These are phyloP conservation scores for Euura lappo DNA, from an alignment of 1,140 invertebrate species.

Conservation along the genomic window DNA sequence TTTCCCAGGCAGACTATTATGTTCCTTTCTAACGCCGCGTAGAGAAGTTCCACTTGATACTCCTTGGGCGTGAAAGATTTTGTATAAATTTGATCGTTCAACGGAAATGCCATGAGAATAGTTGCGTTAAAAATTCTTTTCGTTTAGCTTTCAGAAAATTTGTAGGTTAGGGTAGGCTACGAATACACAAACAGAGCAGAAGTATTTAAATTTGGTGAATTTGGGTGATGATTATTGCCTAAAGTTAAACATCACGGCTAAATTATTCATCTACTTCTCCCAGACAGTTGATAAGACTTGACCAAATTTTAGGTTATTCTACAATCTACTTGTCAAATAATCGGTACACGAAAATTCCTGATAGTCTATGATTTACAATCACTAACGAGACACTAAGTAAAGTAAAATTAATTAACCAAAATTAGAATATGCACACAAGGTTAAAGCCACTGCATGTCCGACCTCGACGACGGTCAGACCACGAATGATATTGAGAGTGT, in stretches of 20 bases:
- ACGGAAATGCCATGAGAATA: constrained; percentile 64
- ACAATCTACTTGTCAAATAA: neutral
- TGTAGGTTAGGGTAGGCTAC: neutral
- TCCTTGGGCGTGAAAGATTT: constrained; percentile 77
- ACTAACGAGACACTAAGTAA: too few relatives aligned
- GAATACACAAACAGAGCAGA: neutral
- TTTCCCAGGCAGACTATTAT: constrained; percentile 86
- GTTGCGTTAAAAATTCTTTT: neutral
- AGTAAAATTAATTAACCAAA: too few relatives aligned
- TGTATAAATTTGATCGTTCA: constrained; percentile 70
- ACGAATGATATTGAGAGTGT: too few relatives aligned
- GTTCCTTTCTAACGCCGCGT: constrained; percentile 78
- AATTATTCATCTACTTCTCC: neutral
- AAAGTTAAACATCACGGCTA: neutral
- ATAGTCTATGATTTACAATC: too few relatives aligned
- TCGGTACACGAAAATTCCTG: neutral
- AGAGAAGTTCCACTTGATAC: constrained; percentile 82
- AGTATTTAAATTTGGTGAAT: neutral
- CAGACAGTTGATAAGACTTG: neutral
- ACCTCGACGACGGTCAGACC: too few relatives aligned
- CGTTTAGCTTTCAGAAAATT: neutral
- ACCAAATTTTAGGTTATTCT: constrained; percentile 2
- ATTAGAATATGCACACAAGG: too few relatives aligned
- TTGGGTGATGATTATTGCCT: too few relatives aligned
- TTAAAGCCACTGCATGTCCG: too few relatives aligned